These are phyloP conservation scores for Heliothis peltigera DNA, from an alignment of 2,888 invertebrate species.

Conservation along the genomic window DNA sequence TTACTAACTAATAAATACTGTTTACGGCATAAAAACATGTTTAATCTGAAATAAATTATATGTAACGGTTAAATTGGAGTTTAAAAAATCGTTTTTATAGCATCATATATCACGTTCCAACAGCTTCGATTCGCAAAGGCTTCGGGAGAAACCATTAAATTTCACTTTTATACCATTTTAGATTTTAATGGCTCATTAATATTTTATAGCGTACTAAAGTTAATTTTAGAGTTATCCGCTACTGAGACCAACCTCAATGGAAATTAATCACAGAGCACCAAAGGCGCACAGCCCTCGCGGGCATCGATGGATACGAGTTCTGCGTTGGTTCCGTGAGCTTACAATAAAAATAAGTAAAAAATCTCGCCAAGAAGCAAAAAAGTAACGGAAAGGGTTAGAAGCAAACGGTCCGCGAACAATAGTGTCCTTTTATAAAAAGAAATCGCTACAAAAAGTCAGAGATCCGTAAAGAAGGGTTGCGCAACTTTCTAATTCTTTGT, in stretches of 20 bases:
- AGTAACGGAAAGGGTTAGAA: conserved; percentile 87
- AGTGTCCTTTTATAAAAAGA: conserved; percentile 80
- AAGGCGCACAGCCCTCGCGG: conserved; percentile 55
- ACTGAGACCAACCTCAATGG: conserved; percentile 81
- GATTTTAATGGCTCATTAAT: conserved; percentile 88
- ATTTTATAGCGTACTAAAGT: conserved; percentile 87
- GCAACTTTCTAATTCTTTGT: conserved; percentile 89
- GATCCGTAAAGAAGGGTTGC: conserved; percentile 87
- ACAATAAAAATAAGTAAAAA: conserved; percentile 76
- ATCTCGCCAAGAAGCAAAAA: conserved; percentile 75
- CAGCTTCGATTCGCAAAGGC: conserved; percentile 79
- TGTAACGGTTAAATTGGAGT: conserved; percentile 72
- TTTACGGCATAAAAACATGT: conserved; percentile 51
- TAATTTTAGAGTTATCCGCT: conserved; percentile 88
- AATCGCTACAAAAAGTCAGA: conserved; percentile 80
- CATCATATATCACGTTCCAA: conserved; percentile 81
- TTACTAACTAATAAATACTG: conserved; percentile 33
- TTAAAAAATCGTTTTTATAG: conserved; percentile 82
- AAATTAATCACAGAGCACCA: conserved; percentile 75
- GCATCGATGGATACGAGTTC: conserved; percentile 46
- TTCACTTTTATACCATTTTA: conserved; percentile 88
- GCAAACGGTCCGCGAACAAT: conserved; percentile 83
- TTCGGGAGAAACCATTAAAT: conserved; percentile 84
- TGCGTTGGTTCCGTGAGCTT: conserved; percentile 53
- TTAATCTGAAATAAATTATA: conserved; percentile 67